Percentiles rank a stretch among this genome's conserved stretches.
phyloP scores from a whole-genome alignment of 2,888 invertebrate species.

The Amaurobius ferox region DNA sequence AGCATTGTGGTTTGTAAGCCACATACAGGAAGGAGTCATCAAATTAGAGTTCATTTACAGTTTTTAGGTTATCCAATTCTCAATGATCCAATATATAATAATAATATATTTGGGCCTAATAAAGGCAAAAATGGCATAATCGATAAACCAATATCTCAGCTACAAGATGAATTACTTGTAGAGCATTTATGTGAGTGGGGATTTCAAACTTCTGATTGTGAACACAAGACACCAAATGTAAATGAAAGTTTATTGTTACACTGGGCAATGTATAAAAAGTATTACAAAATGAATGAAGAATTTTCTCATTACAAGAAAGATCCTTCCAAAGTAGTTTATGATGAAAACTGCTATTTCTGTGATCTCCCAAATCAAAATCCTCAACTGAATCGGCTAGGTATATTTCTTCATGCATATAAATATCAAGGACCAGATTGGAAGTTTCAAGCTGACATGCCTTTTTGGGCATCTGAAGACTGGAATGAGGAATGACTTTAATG shows the following conservation, averaged over 20 bases:
- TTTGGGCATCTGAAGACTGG: slow-evolving; percentile 94
- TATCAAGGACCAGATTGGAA: slow-evolving; percentile 94
- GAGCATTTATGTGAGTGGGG: background rate
- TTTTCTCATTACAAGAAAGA: slow-evolving; percentile 76
- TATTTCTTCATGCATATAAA: slow-evolving; percentile 91
- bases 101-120: slow-evolving; percentile 90
- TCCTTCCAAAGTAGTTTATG: slow-evolving; percentile 85
- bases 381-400: slow-evolving; percentile 81
- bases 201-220: background rate
- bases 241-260: background rate
- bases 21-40: slow-evolving; percentile 98
- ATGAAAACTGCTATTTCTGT: slow-evolving; percentile 94
- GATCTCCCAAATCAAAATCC: background rate
- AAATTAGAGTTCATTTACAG: slow-evolving; percentile 98
- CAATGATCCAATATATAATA: slow-evolving; percentile 98
- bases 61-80: slow-evolving; percentile 97
- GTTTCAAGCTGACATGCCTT: slow-evolving; percentile 92
- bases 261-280: background rate
- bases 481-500: slow-evolving; percentile 75
- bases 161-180: slow-evolving; percentile 18
- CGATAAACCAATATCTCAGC: slow-evolving; percentile 20
- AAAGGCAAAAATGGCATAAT: slow-evolving; percentile 91
- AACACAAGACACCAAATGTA: background rate
- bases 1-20: slow-evolving; percentile 97
- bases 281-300: background rate